A percentile compares a stretch with the other conserved stretches of the same genome.
These are phyloP conservation scores for Anastrepha obliqua DNA, from an alignment of 1,140 invertebrate species.

Conservation along the genomic window DNA sequence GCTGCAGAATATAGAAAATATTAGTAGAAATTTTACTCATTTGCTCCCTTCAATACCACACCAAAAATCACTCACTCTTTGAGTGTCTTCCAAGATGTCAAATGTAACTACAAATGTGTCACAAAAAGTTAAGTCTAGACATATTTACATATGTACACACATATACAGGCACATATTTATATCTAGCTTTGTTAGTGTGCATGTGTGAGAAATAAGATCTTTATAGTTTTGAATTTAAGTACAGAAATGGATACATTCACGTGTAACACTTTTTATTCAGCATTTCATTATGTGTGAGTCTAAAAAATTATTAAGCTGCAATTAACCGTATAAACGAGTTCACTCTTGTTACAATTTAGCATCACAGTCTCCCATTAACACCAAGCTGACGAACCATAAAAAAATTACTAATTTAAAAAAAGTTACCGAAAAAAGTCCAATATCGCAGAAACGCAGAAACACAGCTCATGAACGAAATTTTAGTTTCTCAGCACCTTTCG, in stretches of 20 bases:
- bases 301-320: background rate
- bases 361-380: conserved; percentile 50
- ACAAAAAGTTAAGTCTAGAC: too few species aligned
- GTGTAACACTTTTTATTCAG: background rate
- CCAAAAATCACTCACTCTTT: too few species aligned
- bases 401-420: background rate
- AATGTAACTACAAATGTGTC: too few species aligned
- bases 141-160: too few species aligned
- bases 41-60: too few species aligned
- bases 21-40: too few species aligned
- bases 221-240: background rate
- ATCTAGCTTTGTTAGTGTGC: too few species aligned
- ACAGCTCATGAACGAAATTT: conserved; percentile 19
- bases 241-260: background rate
- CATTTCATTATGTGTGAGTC: background rate
- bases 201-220: background rate
- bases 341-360: conserved; percentile 49
- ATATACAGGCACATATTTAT: too few species aligned
- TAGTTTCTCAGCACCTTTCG: conserved; percentile 53
- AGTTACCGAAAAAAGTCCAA: background rate
- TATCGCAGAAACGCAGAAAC: background rate
- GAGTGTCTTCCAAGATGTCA: too few species aligned
- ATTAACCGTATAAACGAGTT: conserved; percentile 38
- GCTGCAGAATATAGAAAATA: too few species aligned
- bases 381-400: background rate